A percentile compares a stretch with the other conserved stretches of the same genome.
Evolutionary conservation across 2,888 invertebrate species (phyloP).

Genomic region (Standfussiana lucernea): DNA sequence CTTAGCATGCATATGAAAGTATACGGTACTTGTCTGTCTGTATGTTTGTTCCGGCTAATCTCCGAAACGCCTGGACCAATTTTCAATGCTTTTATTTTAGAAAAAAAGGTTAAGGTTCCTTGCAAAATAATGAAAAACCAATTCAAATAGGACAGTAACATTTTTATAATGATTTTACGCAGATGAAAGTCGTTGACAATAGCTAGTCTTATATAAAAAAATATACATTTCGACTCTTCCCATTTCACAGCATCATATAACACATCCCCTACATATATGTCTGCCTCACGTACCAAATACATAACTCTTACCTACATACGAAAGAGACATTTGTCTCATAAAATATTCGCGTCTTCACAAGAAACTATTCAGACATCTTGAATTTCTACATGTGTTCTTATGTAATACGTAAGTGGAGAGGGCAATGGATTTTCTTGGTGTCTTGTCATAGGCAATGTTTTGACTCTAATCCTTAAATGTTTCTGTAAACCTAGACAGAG

Average conservation of each 20-base stretch:
- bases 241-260: constrained; percentile 5
- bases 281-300: constrained; percentile 49
- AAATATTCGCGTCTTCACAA: constrained; percentile 61
- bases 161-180: too few relatives aligned
- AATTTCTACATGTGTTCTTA: constrained; percentile 49
- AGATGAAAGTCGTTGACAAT: too few relatives aligned
- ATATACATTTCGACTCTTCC: neutral
- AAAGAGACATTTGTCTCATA: constrained; percentile 61
- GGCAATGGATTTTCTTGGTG: constrained; percentile 22
- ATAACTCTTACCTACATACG: constrained; percentile 41
- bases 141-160: too few relatives aligned
- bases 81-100: too few relatives aligned
- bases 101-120: too few relatives aligned
- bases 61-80: too few relatives aligned
- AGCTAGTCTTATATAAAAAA: too few relatives aligned
- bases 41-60: too few relatives aligned
- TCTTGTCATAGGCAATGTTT: constrained; percentile 9
- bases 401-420: constrained; percentile 7
- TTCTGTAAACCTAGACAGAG: too few relatives aligned
- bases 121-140: too few relatives aligned
- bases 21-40: too few relatives aligned
- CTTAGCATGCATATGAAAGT: too few relatives aligned
- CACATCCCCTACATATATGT: neutral
- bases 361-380: constrained; percentile 53
- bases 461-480: neutral